phyloP scores from a whole-genome alignment of 2,888 invertebrate species.

The Operophtera brumata region DNA sequence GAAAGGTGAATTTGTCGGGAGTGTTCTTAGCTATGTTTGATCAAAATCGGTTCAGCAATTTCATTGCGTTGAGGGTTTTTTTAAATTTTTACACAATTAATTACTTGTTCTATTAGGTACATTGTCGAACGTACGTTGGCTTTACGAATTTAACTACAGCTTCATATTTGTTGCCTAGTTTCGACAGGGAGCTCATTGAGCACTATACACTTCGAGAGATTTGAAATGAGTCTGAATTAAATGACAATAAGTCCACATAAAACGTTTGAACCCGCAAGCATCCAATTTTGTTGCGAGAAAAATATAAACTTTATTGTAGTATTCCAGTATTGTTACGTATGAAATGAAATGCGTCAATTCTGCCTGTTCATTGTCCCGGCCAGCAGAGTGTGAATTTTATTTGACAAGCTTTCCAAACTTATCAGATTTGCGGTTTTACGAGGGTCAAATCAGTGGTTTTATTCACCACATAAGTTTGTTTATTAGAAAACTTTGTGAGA shows the following conservation, averaged over 20 bases:
- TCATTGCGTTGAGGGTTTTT: no score
- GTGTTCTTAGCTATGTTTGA: no score
- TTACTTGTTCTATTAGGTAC: not conserved
- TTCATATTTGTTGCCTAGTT: not conserved
- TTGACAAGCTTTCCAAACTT: slow-evolving; percentile 34
- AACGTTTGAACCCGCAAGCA: not conserved
- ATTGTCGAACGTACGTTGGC: not conserved
- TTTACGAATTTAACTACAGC: not conserved
- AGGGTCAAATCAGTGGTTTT: slow-evolving; percentile 34
- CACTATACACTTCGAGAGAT: not conserved
- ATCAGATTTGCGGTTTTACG: slow-evolving; percentile 32
- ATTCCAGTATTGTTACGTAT: slow-evolving; percentile 5
- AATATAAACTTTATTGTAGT: not conserved
- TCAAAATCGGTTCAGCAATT: no score
- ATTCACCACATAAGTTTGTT: slow-evolving; percentile 29
- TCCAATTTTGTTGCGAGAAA: slow-evolving; percentile 1
- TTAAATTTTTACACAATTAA: no score
- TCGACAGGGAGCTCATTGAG: no score
- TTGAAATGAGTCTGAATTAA: not conserved
- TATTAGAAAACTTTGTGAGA: slow-evolving; percentile 26
- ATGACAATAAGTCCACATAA: not conserved
- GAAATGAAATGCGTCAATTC: slow-evolving; percentile 18
- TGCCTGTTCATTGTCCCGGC: slow-evolving; percentile 24
- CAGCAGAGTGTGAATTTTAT: slow-evolving; percentile 29
- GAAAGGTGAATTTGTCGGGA: no score